These are phyloP conservation scores for Ctenosaura bakeri DNA, from an alignment of 2,797 vertebrate species.

Conservation along the genomic window DNA sequence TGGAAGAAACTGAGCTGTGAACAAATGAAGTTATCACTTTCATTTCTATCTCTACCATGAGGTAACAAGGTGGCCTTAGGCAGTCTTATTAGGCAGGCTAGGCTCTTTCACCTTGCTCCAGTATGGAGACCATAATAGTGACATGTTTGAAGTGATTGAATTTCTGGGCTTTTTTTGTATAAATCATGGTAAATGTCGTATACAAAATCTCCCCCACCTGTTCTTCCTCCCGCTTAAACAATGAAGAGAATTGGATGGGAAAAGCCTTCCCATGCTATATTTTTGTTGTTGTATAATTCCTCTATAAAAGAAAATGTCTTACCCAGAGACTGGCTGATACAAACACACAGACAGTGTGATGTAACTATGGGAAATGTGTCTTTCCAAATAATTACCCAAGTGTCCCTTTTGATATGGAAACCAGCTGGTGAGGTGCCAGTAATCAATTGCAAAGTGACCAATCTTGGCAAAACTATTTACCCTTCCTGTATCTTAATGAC, in stretches of 20 bases:
- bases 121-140: neutral
- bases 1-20: neutral
- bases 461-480: too few species aligned
- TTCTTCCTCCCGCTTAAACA: neutral
- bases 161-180: neutral
- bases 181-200: neutral
- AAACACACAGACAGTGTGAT: neutral
- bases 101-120: neutral
- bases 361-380: neutral
- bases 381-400: neutral
- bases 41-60: neutral
- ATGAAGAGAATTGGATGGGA: neutral
- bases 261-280: neutral
- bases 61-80: neutral
- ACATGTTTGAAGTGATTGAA: neutral
- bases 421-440: neutral
- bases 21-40: neutral
- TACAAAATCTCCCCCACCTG: too few species aligned
- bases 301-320: neutral
- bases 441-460: conserved; percentile 2
- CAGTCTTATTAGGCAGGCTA: neutral
- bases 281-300: neutral
- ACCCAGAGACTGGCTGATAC: neutral
- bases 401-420: neutral
- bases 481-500: conserved; percentile 2